Percentiles rank a stretch among this genome's conserved stretches.
These are phyloP conservation scores for Danaus melanippus DNA, from an alignment of 1,140 invertebrate species.

Conservation along the genomic window DNA sequence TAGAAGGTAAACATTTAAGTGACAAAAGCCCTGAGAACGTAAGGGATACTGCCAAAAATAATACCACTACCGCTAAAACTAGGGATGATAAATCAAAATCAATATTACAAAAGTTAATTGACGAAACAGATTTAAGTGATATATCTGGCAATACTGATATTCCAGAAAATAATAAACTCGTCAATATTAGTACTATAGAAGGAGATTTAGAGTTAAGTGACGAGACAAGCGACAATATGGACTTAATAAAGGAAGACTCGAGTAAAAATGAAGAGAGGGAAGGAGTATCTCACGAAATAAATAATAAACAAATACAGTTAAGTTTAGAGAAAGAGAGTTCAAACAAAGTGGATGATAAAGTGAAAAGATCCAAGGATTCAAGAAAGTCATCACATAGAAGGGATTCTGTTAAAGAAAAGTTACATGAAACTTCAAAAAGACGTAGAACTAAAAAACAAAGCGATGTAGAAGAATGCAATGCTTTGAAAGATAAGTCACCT, in stretches of 20 bases:
- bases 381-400: constrained; percentile 2
- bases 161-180: constrained; percentile 11
- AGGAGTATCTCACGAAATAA: not conserved
- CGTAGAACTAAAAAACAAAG: constrained; percentile 24
- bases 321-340: constrained; percentile 1
- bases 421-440: constrained; percentile 16
- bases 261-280: constrained; percentile 6
- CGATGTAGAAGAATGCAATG: constrained; percentile 14
- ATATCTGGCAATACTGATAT: not conserved
- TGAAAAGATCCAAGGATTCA: constrained; percentile 3
- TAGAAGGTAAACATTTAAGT: too few species aligned
- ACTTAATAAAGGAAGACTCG: constrained; percentile 11
- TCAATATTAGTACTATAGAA: constrained; percentile 30
- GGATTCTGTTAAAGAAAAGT: constrained; percentile 7
- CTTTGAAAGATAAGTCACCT: constrained; percentile 9
- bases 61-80: too few species aligned
- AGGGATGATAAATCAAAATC: too few species aligned
- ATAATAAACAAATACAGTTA: not conserved
- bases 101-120: too few species aligned
- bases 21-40: too few species aligned
- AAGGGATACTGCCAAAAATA: too few species aligned
- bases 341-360: not conserved
- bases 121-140: too few species aligned
- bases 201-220: constrained; percentile 59
- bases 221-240: constrained; percentile 43